Evolutionary conservation across 1,140 invertebrate species (phyloP).

Genomic region (Melitaea cinxia): DNA sequence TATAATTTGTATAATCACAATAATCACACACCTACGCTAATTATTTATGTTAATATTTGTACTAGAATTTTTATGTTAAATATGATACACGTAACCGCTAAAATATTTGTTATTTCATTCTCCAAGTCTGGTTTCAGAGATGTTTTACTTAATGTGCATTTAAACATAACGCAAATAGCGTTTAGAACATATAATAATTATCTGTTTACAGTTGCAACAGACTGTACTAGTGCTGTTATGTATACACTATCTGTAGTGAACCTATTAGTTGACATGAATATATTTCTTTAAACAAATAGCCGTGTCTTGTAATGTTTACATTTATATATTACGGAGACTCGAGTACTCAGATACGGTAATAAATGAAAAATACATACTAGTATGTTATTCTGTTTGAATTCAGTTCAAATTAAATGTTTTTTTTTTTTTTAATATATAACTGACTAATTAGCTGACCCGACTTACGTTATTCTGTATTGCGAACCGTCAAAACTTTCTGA

Average conservation of each 20-base stretch:
- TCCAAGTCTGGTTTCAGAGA: background rate
- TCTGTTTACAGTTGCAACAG: conserved; percentile 18
- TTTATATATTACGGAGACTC: background rate
- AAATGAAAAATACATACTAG: background rate
- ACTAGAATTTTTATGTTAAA: too few species aligned
- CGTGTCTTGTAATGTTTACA: background rate
- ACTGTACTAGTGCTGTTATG: conserved; percentile 19
- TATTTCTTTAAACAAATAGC: conserved; percentile 19
- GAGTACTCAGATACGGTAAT: background rate
- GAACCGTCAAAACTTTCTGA: too few species aligned
- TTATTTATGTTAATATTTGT: background rate
- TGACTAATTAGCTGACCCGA: too few species aligned
- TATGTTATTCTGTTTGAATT: too few species aligned
- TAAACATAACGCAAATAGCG: conserved; percentile 10
- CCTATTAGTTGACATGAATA: conserved; percentile 9
- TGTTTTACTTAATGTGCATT: conserved; percentile 8
- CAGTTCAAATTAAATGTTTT: too few species aligned
- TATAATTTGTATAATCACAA: too few species aligned
- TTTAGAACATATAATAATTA: conserved; percentile 20
- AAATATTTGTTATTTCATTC: background rate
- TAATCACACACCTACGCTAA: background rate
- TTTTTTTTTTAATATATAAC: too few species aligned
- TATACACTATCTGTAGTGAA: conserved; percentile 7
- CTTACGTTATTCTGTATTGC: too few species aligned
- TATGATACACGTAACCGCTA: background rate